Evolutionary conservation across 1,140 invertebrate genomes (phyloP).

Genomic region (Drosophila setifemur): DNA sequence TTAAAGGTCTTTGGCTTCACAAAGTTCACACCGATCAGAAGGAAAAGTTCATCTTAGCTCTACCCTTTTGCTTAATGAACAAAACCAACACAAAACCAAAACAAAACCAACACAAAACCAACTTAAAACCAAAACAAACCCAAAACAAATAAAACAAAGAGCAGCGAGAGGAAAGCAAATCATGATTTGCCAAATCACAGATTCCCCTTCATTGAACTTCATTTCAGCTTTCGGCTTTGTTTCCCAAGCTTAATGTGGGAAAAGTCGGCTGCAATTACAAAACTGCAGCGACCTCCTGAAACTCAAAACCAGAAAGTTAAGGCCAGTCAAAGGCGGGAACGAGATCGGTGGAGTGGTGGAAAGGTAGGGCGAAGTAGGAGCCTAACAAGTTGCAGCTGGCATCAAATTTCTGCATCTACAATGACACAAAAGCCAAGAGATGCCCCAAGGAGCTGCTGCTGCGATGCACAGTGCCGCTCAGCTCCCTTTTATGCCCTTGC

Average conservation of each 20-base stretch:
- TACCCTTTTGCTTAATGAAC: slow-evolving; percentile 37
- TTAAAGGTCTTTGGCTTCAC: slow-evolving; percentile 25
- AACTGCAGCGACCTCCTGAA: slow-evolving; percentile 34
- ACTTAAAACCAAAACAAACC: too few species aligned
- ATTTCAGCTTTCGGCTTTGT: slow-evolving; percentile 42
- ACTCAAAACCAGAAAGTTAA: slow-evolving; percentile 35
- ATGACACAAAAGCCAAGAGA: slow-evolving; percentile 35
- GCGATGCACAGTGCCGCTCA: slow-evolving; percentile 11
- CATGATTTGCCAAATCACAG: slow-evolving; percentile 38
- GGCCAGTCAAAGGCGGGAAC: slow-evolving; percentile 12
- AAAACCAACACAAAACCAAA: background rate
- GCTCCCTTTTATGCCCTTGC: too few species aligned
- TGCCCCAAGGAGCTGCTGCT: slow-evolving; percentile 10
- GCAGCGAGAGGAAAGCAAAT: slow-evolving; percentile 24
- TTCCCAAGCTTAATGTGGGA: slow-evolving; percentile 49
- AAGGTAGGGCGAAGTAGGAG: slow-evolving; percentile 1
- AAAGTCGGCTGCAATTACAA: slow-evolving; percentile 31
- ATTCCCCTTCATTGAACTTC: slow-evolving; percentile 20
- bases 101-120: background rate
- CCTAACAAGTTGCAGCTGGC: slow-evolving; percentile 59
- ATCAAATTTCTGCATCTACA: slow-evolving; percentile 62
- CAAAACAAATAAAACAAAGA: slow-evolving; percentile 25
- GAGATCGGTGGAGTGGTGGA: slow-evolving; percentile 5
- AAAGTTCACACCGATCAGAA: slow-evolving; percentile 12
- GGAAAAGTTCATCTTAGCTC: slow-evolving; percentile 19